A percentile compares a stretch with the other conserved stretches of the same genome.
phyloP scores from a whole-genome alignment of 2,113 vertebrate species.

The Pelvicachromis taeniatus region DNA sequence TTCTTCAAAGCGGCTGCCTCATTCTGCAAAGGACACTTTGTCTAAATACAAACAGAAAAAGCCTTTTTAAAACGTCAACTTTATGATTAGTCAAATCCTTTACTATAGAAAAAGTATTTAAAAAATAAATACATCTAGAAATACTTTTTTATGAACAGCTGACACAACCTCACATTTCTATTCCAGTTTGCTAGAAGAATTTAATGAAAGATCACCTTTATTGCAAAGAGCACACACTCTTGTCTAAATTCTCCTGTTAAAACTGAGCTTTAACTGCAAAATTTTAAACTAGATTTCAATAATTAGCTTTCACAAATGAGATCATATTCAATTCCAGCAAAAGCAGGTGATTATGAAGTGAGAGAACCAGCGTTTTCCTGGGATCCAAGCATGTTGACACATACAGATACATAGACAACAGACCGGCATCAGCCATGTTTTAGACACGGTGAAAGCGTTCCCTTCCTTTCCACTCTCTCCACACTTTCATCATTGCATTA shows the following conservation, averaged over 20 bases:
- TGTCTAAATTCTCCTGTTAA: background rate
- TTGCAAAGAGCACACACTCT: background rate
- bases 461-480: background rate
- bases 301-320: background rate
- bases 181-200: background rate
- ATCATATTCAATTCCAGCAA: background rate
- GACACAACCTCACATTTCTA: background rate
- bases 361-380: background rate
- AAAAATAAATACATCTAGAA: background rate
- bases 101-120: background rate
- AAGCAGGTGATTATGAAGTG: constrained; percentile 22
- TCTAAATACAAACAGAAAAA: background rate
- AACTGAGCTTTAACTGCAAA: background rate
- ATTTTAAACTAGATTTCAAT: background rate
- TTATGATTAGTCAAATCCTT: background rate
- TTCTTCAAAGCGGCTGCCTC: background rate
- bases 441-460: background rate
- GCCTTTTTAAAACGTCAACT: background rate
- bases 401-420: background rate
- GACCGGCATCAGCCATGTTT: background rate
- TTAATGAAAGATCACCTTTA: background rate
- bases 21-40: background rate
- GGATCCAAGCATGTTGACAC: background rate
- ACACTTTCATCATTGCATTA: background rate
- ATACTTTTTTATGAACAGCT: background rate